These are phyloP conservation scores for fruit fly (Drosophila melanogaster) DNA, from an alignment of 1,140 invertebrate species.

Conservation along the genomic window DNA sequence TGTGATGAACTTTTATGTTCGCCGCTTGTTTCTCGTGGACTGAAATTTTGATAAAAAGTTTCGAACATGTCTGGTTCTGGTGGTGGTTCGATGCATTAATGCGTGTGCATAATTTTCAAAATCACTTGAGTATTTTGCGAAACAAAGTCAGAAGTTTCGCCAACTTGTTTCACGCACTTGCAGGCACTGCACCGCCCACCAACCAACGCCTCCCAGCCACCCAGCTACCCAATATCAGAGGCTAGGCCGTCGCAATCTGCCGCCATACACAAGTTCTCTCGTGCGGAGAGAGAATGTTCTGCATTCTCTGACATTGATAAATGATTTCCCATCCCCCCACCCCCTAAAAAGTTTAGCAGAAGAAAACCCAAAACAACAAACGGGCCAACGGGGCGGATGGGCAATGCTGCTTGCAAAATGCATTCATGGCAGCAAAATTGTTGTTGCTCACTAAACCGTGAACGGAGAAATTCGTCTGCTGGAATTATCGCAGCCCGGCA, in stretches of 20 bases:
- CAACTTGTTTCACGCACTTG: slow-evolving; percentile 63
- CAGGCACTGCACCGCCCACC: slow-evolving; percentile 10
- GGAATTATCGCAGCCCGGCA: slow-evolving; percentile 57
- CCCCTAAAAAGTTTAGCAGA: slow-evolving; percentile 59
- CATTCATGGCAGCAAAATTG: slow-evolving; percentile 75
- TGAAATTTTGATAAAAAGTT: slow-evolving; percentile 60
- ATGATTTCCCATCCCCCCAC: slow-evolving; percentile 56
- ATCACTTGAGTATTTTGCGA: slow-evolving; percentile 73
- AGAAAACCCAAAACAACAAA: slow-evolving; percentile 64
- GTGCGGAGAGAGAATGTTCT: slow-evolving; percentile 72
- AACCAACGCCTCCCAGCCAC: not conserved
- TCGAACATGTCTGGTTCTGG: slow-evolving; percentile 8
- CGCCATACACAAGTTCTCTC: slow-evolving; percentile 56
- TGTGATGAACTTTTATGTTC: slow-evolving; percentile 28
- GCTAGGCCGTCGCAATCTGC: slow-evolving; percentile 52
- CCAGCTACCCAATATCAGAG: slow-evolving; percentile 19
- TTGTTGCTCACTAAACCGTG: slow-evolving; percentile 81
- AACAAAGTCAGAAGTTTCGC: slow-evolving; percentile 77
- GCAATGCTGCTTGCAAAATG: slow-evolving; percentile 27
- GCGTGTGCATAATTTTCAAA: slow-evolving; percentile 79
- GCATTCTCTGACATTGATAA: slow-evolving; percentile 80
- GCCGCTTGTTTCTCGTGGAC: slow-evolving; percentile 14
- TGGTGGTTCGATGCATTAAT: slow-evolving; percentile 62
- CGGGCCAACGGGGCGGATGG: not conserved
- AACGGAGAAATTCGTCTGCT: slow-evolving; percentile 59